Evolutionary conservation across 35 echinoderm and acorn worm species (phyloP).

Genomic region (Ptychodera flava): DNA sequence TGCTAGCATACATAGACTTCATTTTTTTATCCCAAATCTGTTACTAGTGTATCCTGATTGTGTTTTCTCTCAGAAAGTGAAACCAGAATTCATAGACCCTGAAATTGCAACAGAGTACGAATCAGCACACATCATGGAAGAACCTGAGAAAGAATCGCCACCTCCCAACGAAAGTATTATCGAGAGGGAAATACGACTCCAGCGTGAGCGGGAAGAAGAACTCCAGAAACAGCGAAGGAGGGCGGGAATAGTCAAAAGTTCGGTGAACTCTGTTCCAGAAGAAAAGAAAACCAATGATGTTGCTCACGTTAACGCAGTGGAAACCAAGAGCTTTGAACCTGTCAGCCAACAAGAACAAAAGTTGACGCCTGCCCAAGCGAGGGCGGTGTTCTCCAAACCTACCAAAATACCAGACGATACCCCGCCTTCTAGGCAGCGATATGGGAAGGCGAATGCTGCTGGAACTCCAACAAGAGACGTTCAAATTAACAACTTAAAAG

Average conservation of each 20-base stretch:
- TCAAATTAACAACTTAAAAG: not conserved
- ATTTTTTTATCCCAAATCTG: too few species aligned
- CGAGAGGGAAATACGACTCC: not conserved
- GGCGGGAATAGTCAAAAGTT: not conserved
- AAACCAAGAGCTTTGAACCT: too few species aligned
- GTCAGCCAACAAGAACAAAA: too few species aligned
- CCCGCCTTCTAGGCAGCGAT: not conserved
- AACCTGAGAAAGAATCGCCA: not conserved
- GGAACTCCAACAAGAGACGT: not conserved
- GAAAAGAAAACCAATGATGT: too few species aligned
- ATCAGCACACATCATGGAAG: too few species aligned
- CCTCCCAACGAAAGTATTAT: not conserved
- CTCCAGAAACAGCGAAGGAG: not conserved
- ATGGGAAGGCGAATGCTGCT: not conserved
- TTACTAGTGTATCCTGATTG: too few species aligned
- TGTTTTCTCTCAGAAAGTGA: too few species aligned
- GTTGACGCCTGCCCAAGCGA: not conserved
- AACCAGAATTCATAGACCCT: not conserved
- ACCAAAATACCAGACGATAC: not conserved
- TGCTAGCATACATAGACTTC: too few species aligned
- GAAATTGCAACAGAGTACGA: too few species aligned
- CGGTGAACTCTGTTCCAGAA: too few species aligned
- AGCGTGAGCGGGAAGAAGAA: not conserved
- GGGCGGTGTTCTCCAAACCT: not conserved
- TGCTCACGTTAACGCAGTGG: too few species aligned